Evolutionary conservation across 2,888 invertebrate species (phyloP), one percentile per base, ranked within the genome.

Genomic region (Ceriagrion tenellum): DNA sequence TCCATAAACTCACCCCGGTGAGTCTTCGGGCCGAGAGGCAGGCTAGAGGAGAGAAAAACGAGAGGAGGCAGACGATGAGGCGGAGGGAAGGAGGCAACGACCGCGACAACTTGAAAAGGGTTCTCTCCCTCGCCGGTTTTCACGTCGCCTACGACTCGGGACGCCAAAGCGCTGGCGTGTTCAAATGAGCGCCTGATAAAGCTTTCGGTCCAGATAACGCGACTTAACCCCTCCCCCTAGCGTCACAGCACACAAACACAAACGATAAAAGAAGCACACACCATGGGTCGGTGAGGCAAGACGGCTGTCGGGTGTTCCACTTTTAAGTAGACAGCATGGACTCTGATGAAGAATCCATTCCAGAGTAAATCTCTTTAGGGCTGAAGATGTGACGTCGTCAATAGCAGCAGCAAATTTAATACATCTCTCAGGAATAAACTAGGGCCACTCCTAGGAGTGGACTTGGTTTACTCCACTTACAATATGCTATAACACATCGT

Each of bases 61-160:
- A 55, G 55, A 55, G 74, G 59, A 59, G 59, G 59, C 91, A 35
- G 63, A 93, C 59, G 30, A 59, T 4, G 59, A 59, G 18, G 59
- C 59, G 63, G n/a, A 91, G 20, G 63, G 69, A 26, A 93, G 47
- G 69, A 93, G 47, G 69, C 93, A 93, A 93, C 93, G 93, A 59
- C 47, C 35, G 63, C 40, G 93, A 93, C 93, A 93, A 93, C 93
- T 93, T 69, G 69, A 93, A 81, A 69, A 93, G 93, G 63, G 81
- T 69, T 93, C 91, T 93, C 91, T 69, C 69, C 55, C 56, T 74
- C n/a, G n/a, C n/a, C n/a, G n/a, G n/a, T 8, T 93, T 93, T 93
- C 93, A 55, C 93, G 47, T 69, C 63, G 63, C 47, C 93, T 47
- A 74, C 93, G 63, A 93, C 69, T 74, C 63, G 40, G 47, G 93